These are phyloP conservation scores for Platygyra sinensis DNA, from an alignment of 64 coral and sea anemone genomes.

Conservation along the genomic window DNA sequence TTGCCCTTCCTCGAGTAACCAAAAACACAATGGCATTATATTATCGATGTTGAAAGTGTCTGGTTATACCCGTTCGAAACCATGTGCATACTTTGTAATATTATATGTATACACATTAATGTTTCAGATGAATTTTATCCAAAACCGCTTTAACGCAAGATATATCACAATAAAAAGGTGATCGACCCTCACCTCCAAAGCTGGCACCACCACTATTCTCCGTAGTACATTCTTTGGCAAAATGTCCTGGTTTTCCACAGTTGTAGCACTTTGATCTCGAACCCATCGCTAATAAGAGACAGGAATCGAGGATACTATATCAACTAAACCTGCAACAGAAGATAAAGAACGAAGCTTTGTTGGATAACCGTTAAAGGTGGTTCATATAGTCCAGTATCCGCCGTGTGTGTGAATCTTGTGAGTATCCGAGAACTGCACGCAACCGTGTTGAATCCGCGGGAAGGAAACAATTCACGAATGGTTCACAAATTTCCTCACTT, in stretches of 20 bases:
- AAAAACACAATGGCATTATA: too few species aligned
- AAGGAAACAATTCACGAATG: neutral
- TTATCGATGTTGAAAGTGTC: too few species aligned
- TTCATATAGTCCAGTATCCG: too few species aligned
- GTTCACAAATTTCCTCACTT: neutral
- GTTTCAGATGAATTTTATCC: neutral
- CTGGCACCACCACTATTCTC: neutral
- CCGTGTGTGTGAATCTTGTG: too few species aligned
- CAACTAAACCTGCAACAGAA: neutral
- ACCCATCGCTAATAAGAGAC: constrained; percentile 23
- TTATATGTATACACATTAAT: neutral
- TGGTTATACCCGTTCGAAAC: too few species aligned
- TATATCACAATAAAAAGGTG: neutral
- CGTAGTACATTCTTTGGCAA: constrained; percentile 43
- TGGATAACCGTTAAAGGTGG: neutral
- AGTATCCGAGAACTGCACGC: too few species aligned
- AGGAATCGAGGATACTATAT: neutral
- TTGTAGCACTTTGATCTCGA: constrained; percentile 59
- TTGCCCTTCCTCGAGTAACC: too few species aligned
- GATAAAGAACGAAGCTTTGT: neutral
- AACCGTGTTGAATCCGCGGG: too few species aligned
- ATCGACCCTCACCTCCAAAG: constrained; percentile 52
- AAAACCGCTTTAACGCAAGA: neutral
- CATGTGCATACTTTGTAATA: too few species aligned
- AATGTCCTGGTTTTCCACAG: constrained; percentile 49